These are phyloP conservation scores for Leptobrachium leishanense DNA, from an alignment of 2,113 vertebrate genomes.

Conservation along the genomic window DNA sequence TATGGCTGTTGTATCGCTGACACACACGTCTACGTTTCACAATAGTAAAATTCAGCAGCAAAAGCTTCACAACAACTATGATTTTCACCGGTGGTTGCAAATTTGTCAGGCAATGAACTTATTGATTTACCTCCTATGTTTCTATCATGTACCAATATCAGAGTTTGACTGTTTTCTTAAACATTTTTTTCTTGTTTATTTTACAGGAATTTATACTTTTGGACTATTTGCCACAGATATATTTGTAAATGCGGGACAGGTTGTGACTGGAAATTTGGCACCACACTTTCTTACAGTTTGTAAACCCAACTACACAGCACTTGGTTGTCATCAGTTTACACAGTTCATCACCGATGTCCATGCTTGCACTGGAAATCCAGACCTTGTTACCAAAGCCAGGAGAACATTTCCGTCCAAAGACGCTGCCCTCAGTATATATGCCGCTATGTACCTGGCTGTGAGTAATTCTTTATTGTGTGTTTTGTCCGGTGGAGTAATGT, in stretches of 20 bases:
- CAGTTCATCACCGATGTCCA: slow-evolving; percentile 93
- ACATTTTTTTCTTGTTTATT: slow-evolving; percentile 52
- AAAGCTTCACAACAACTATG: too few relatives aligned
- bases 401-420: slow-evolving; percentile 99
- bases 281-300: slow-evolving; percentile 96
- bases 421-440: slow-evolving; percentile 91
- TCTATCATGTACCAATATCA: too few relatives aligned
- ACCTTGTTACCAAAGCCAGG: slow-evolving; percentile 86
- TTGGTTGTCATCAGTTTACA: slow-evolving; percentile 90
- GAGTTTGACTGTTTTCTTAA: too few relatives aligned
- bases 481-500: neutral
- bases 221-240: slow-evolving; percentile 97
- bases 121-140: too few relatives aligned
- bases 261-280: slow-evolving; percentile 94
- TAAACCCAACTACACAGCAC: slow-evolving; percentile 94
- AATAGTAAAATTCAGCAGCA: too few relatives aligned
- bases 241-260: slow-evolving; percentile 97
- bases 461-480: slow-evolving; percentile 62
- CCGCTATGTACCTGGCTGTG: slow-evolving; percentile 92
- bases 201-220: slow-evolving; percentile 92
- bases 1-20: too few relatives aligned
- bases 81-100: too few relatives aligned
- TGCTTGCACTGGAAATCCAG: slow-evolving; percentile 91
- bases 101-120: too few relatives aligned
- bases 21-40: too few relatives aligned